Evolutionary conservation across 2,113 vertebrate species (phyloP).

Genomic region (Aldabrachelys gigantea): DNA sequence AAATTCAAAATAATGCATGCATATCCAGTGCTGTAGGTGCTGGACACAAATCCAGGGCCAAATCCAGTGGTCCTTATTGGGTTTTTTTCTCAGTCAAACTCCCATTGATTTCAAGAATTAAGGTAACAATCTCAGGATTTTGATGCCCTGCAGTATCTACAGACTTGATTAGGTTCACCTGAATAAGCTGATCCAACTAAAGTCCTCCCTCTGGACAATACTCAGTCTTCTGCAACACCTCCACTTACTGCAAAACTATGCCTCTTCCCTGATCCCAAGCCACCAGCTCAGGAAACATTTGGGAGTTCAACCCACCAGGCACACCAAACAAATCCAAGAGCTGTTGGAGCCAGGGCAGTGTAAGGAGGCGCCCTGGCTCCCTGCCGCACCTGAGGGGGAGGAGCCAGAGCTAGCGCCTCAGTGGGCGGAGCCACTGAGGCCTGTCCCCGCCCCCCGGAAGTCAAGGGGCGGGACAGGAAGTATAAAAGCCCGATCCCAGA

Average conservation of each 20-base stretch:
- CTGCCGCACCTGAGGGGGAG: too few relatives aligned
- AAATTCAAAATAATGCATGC: background rate
- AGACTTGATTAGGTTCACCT: background rate
- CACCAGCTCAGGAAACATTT: background rate
- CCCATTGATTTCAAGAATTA: background rate
- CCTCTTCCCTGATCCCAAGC: background rate
- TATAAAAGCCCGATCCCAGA: too few relatives aligned
- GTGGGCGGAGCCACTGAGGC: too few relatives aligned
- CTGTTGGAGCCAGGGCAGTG: background rate
- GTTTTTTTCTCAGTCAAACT: background rate
- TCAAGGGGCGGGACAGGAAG: too few relatives aligned
- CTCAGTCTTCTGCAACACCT: background rate
- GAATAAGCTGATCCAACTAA: background rate
- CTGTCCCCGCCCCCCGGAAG: too few relatives aligned
- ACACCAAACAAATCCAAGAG: background rate
- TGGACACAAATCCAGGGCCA: background rate
- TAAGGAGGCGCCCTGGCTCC: too few relatives aligned
- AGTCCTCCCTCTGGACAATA: background rate
- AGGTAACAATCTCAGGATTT: background rate
- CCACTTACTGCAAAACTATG: background rate
- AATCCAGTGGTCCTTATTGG: background rate
- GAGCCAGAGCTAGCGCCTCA: too few relatives aligned
- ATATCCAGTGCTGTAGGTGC: background rate
- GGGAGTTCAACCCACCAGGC: too few relatives aligned
- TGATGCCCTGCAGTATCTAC: background rate